Conservation (phyloP, 1,140 invertebrate species). For the Neodiprion virginianus region DNA sequence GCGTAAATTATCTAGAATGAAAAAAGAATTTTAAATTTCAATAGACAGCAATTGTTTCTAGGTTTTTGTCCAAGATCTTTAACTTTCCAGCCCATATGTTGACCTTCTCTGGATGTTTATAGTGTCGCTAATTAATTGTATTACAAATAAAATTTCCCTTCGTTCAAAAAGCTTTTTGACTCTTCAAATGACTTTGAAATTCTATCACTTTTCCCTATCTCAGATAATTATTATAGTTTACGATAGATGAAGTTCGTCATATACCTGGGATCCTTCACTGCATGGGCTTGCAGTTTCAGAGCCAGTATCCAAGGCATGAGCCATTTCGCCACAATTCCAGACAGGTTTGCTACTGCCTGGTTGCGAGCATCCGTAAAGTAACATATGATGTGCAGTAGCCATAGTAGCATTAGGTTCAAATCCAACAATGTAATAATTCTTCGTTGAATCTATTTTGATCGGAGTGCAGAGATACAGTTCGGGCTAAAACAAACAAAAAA, state of each 20-base stretch:
- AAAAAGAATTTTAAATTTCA: constrained; percentile 18
- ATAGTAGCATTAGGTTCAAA: constrained; percentile 94
- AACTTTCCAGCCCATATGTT: constrained; percentile 36
- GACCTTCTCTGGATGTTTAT: constrained; percentile 25
- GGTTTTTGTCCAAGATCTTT: background rate
- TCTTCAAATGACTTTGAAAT: too few relatives aligned
- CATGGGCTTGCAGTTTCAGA: constrained; percentile 71
- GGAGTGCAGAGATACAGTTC: constrained; percentile 88
- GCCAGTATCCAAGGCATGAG: constrained; percentile 53
- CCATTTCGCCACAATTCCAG: constrained; percentile 97
- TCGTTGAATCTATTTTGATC: constrained; percentile 73
- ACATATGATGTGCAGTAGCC: constrained; percentile 93
- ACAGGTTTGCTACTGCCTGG: constrained; percentile 81
- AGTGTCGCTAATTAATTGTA: constrained; percentile 17
- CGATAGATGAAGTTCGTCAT: background rate
- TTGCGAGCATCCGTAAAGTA: constrained; percentile 90
- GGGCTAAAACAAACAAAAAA: constrained; percentile 65
- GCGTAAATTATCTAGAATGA: constrained; percentile 87
- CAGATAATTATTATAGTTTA: too few relatives aligned
- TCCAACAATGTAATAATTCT: constrained; percentile 83
- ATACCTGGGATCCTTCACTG: constrained; percentile 73
- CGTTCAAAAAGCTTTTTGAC: too few relatives aligned
- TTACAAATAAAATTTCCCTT: constrained; percentile 16
- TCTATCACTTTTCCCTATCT: too few relatives aligned
- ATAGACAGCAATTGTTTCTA: background rate